These are phyloP conservation scores for Myxocyprinus asiaticus DNA, from an alignment of 2,113 vertebrate species.

Conservation along the genomic window DNA sequence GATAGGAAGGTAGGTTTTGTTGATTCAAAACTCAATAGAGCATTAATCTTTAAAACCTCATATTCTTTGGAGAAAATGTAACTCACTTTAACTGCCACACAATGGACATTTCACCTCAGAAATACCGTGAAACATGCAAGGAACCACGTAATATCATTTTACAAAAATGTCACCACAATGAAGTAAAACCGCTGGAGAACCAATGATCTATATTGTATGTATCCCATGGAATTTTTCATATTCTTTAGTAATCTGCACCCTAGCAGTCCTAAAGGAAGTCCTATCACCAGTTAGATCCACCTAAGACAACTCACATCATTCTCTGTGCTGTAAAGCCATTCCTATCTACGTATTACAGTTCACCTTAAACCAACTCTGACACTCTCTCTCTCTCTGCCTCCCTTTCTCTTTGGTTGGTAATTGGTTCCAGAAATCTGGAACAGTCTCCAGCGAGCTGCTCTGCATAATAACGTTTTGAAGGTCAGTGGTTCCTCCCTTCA, in stretches of 20 bases:
- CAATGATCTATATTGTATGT: not conserved
- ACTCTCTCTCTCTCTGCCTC: not conserved
- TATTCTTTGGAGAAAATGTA: no score
- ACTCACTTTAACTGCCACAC: no score
- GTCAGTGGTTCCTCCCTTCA: slow-evolving; percentile 46
- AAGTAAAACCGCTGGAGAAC: no score
- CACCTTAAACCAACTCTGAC: slow-evolving; percentile 53
- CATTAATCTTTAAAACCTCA: no score
- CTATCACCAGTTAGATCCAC: slow-evolving; percentile 8
- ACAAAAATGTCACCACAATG: no score
- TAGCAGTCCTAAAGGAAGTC: not conserved
- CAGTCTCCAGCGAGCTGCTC: slow-evolving; percentile 41
- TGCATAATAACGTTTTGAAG: slow-evolving; percentile 44
- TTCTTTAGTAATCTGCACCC: slow-evolving; percentile 15
- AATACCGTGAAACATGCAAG: no score
- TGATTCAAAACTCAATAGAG: no score
- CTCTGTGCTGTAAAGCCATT: slow-evolving; percentile 31
- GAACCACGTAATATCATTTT: no score
- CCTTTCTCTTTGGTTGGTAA: slow-evolving; percentile 35
- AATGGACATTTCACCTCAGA: no score
- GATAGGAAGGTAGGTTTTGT: no score
- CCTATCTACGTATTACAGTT: slow-evolving; percentile 46
- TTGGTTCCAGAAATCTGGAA: slow-evolving; percentile 57
- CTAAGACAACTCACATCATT: slow-evolving; percentile 39
- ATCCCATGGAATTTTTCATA: slow-evolving; percentile 25